Base-by-base conservation (phyloP, 2,797 vertebrate genomes). In the Lepilemur ruficaudatus region DNA sequence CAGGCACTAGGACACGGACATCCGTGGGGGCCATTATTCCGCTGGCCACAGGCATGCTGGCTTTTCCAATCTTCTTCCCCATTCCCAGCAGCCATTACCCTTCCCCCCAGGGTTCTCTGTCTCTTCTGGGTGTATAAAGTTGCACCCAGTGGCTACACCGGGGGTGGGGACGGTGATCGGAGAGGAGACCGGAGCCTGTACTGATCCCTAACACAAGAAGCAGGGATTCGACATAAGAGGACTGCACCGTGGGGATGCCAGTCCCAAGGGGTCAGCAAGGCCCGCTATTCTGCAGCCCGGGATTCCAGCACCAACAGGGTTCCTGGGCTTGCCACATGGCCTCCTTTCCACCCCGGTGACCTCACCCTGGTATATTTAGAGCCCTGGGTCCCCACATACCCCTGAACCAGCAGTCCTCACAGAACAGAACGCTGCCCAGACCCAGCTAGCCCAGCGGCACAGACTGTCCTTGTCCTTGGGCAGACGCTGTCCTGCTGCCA, bases 321-420 rank as follows among this genome's bases (percentile, higher is more conserved):
- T 86, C 84, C 83, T 30, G 46, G 23, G 72, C 85, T 78, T 94
- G 79, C 93, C 95, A 84, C 50, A 35, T 80, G 94, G 86, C 92
- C 72, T 84, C 10, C 25, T 79, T 63, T 89, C 92, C 17, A 91
- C 69, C 46, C 84, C 23, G 52, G 35, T 95, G 94, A 95, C 57
- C 79, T 95, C 93, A 96, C 59, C 38, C 70, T 52, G 87, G 63
- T 97, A 61, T 97, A 97, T 96, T 97, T 97, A 95, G 93, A 95
- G 86, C 67, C 61, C 61, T 73, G 59, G 92, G 87, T 75, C 75
- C 81, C 93, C 48, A 81, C 46, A 86, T 17, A 83, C 50, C 81
- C 78, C 95, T 91, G 78, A 93, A 82, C 90, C 78, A 96, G 95
- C 94, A 95, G 61, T 88, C 89, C 25, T 65, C 18, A 5, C 69